Percentiles rank a stretch among this genome's conserved stretches.
Conservation (phyloP, 2,888 invertebrate genomes). For the Prenolepis imparis region DNA sequence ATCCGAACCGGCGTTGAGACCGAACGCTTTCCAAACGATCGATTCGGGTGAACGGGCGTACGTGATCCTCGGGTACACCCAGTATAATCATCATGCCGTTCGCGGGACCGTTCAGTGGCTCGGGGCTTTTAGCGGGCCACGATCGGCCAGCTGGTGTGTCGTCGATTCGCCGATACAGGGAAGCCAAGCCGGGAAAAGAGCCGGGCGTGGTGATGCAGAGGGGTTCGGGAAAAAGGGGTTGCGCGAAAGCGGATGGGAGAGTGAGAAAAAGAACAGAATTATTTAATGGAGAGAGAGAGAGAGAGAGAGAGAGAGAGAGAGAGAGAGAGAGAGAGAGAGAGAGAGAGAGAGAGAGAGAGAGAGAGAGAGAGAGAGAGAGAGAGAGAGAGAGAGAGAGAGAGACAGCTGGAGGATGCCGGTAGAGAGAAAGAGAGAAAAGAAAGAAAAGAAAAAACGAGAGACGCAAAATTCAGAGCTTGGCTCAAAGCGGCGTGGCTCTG, state of each 20-base stretch:
- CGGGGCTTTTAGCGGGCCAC: conserved; percentile 83
- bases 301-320: conserved; percentile 36
- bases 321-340: conserved; percentile 37
- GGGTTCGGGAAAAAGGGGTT: conserved; percentile 49
- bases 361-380: conserved; percentile 24
- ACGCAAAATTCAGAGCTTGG: conserved; percentile 71
- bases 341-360: conserved; percentile 39
- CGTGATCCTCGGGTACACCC: conserved; percentile 78
- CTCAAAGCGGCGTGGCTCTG: conserved; percentile 67
- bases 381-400: conserved; percentile 21
- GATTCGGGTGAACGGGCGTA: conserved; percentile 61
- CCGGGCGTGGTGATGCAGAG: conserved; percentile 43
- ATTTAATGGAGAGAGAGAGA: background rate
- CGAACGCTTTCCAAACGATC: conserved; percentile 72
- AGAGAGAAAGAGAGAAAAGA: background rate
- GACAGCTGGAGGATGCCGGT: conserved; percentile 4
- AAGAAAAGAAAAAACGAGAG: conserved; percentile 16
- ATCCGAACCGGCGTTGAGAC: conserved; percentile 59
- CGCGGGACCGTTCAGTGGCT: conserved; percentile 80
- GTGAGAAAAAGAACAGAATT: conserved; percentile 26
- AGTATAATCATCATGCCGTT: conserved; percentile 80
- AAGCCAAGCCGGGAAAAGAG: conserved; percentile 64
- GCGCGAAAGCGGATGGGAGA: conserved; percentile 14
- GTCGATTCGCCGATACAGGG: conserved; percentile 77
- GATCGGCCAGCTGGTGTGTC: conserved; percentile 82